Conservation (phyloP, 2,113 vertebrate species). For the Cyprinodon tularosa region DNA sequence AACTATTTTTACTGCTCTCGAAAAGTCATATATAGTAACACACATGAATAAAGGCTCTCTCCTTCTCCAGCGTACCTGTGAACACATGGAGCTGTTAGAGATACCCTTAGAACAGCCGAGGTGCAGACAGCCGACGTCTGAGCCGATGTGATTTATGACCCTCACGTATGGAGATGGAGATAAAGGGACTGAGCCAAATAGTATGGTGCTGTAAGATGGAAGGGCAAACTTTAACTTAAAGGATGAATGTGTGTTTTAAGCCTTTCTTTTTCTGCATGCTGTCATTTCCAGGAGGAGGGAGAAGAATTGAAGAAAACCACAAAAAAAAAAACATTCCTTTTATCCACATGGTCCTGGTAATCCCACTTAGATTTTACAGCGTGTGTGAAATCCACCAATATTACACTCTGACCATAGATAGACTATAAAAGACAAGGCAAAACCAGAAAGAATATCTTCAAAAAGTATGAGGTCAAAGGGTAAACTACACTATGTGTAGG, state of each 20-base stretch:
- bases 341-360: neutral
- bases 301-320: neutral
- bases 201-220: slow-evolving; percentile 14
- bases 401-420: neutral
- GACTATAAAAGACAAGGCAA: neutral
- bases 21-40: slow-evolving; percentile 5
- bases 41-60: neutral
- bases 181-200: neutral
- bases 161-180: neutral
- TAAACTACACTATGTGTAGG: neutral
- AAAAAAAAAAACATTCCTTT: neutral
- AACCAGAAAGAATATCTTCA: neutral
- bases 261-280: neutral
- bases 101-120: slow-evolving; percentile 29
- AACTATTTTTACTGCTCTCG: slow-evolving; percentile 49
- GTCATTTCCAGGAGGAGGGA: neutral
- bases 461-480: neutral
- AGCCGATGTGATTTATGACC: slow-evolving; percentile 55
- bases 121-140: slow-evolving; percentile 31
- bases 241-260: neutral
- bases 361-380: neutral
- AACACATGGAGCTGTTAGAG: slow-evolving; percentile 4
- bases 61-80: slow-evolving; percentile 27
- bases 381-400: neutral
- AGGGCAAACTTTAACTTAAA: slow-evolving; percentile 24